Evolutionary conservation across 2,113 vertebrate genomes (phyloP), one percentile per base, ranked within the genome.

Genomic region (Diphyllodes magnificus): DNA sequence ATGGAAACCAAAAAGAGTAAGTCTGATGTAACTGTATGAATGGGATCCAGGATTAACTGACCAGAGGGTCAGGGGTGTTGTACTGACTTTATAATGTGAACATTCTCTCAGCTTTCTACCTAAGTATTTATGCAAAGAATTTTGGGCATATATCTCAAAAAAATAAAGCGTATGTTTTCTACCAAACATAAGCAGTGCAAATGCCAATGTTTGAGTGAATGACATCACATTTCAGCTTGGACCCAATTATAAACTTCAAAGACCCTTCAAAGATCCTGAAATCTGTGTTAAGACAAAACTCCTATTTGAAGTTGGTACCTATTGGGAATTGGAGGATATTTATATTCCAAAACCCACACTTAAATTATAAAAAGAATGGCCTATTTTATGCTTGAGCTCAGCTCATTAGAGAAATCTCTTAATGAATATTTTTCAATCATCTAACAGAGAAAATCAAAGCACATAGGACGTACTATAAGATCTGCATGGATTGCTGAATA

Each of bases 191-290:
- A 91, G 35, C 19, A 75, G 22, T 17, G 28, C 13, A 28, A 93
- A 70, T 31, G 86, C 49, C 47, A 63, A 4, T 45, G 30, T 81
- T 80, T 88, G 31, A 56, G 23, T 66, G 54, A 90, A 77, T 68
- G 65, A 19, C 47, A 60, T 53, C 60, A 51, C 28, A 56, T 90
- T 95, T 95, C 82, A 88, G 42, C 44, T 90, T 95, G 47, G 85
- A 77, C 71, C 75, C 75, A 95, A 91, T 96, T 96, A 94, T 91
- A 92, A 90, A 91, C 92, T 96, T 96, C 90, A 97, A 97, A 97
- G 95, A 95, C 85, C 71, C 89, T 94, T 95, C 93, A 96, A 93
- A 95, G 78, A 81, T 92, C 68, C 90, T 91, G 90, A 93, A 96
- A 95, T 95, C 63, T 88, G 54, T 95, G 93, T 94, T 97, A 95